Evolutionary conservation across 2,113 vertebrate genomes (phyloP).

Genomic region (Tiliqua scincoides): DNA sequence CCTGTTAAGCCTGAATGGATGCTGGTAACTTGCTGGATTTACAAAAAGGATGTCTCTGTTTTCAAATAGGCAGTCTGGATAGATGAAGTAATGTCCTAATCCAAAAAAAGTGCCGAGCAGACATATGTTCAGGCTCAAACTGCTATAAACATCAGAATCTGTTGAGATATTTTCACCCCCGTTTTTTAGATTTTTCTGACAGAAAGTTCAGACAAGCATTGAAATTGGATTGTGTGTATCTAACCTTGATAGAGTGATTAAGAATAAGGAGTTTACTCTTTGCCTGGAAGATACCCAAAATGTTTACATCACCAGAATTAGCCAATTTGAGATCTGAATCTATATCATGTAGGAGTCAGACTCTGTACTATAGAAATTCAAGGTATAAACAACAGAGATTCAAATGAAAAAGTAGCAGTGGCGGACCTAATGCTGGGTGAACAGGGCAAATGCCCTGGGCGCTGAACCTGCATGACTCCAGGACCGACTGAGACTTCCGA

Average conservation of each 20-base stretch:
- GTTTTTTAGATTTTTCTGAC: not conserved
- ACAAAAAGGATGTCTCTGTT: conserved; percentile 13
- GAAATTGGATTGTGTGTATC: not conserved
- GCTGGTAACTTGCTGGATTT: conserved; percentile 27
- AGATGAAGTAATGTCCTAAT: conserved; percentile 3
- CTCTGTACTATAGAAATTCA: not conserved
- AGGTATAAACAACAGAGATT: too few relatives aligned
- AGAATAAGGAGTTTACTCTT: not conserved
- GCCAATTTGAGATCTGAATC: not conserved
- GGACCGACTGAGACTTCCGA: too few relatives aligned
- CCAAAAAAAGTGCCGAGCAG: not conserved
- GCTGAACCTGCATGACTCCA: too few relatives aligned
- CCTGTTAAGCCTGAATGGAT: conserved; percentile 17
- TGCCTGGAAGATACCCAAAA: not conserved
- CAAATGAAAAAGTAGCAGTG: too few relatives aligned
- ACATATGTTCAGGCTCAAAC: not conserved
- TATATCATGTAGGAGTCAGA: not conserved
- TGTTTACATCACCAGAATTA: not conserved
- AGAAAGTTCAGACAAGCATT: not conserved
- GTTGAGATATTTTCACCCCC: not conserved
- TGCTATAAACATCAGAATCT: not conserved
- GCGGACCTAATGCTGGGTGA: too few relatives aligned
- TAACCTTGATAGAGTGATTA: not conserved
- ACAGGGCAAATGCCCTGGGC: too few relatives aligned
- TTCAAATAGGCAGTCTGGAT: not conserved